Evolutionary conservation across 2,888 invertebrate genomes (phyloP).

Genomic region (Aspidapion aeneum): DNA sequence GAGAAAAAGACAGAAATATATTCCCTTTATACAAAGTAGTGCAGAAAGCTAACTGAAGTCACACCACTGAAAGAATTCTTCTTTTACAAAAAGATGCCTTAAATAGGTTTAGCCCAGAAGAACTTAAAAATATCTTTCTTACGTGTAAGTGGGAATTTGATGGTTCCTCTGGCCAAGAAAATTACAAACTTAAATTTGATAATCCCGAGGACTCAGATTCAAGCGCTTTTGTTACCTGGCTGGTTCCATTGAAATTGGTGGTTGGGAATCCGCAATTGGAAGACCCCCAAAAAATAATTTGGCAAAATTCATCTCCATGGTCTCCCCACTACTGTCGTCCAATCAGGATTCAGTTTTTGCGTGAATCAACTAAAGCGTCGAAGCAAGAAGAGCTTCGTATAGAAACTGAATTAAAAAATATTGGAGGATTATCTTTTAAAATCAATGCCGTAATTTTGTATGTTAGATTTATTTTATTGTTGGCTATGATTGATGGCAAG

Average conservation of each 20-base stretch:
- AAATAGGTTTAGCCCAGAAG: not conserved
- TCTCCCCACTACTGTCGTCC: not conserved
- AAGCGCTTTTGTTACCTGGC: conserved; percentile 4
- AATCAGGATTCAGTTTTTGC: not conserved
- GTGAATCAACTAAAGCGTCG: no score
- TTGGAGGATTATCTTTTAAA: not conserved
- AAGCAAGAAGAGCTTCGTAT: not conserved
- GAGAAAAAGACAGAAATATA: conserved; percentile 3
- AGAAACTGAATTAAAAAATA: not conserved
- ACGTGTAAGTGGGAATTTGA: not conserved
- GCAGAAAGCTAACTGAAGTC: conserved; percentile 2
- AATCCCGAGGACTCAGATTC: not conserved
- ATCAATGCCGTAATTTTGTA: not conserved
- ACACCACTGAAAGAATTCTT: not conserved
- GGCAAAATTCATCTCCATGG: not conserved
- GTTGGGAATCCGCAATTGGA: not conserved
- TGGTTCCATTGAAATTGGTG: not conserved
- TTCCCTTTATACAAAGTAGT: conserved; percentile 8
- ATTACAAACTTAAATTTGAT: conserved; percentile 7
- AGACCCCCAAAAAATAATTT: not conserved
- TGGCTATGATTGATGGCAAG: not conserved
- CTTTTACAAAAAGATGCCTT: not conserved
- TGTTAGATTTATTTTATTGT: not conserved
- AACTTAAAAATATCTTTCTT: not conserved
- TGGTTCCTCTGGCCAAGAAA: not conserved